Evolutionary conservation across 37 sponge, comb jelly and placozoan species (phyloP), one percentile per base, ranked within the genome.

Genomic region (Theonella swinhoei): DNA sequence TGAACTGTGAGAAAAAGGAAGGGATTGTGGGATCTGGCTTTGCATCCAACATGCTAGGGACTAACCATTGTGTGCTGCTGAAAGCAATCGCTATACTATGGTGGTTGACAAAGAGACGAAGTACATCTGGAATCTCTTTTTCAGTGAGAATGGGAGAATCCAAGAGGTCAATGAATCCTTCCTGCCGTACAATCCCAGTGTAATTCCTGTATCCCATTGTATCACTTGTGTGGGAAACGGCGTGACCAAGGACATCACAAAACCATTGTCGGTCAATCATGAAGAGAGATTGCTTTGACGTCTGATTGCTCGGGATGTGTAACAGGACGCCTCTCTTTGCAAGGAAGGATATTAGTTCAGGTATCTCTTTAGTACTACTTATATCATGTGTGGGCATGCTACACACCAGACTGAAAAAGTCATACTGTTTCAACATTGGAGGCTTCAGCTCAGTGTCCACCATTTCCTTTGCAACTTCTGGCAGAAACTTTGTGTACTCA

Each of bases 211-310:
- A 26, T 25, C 69, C 69, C 47, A 81, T 35, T 37, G 58, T 35
- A 22, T 32, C 43, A 22, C 58, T 24, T 4, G 26, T 74, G 33
- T 59, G 24, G 5, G 61, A 62, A 24, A 87, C 29, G 8, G 63
- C 38, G 62, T 75, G 68, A 20, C 76, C 42, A 0, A 87, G 66
- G 4, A 79, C 31, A 22, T 74, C 29, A 60, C 81, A 70, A 47
- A 83, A 79, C 84, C 84, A 83, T 75, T 89, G 89, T 33, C 89
- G 36, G 64, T 63, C 38, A 14, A 89, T 30, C 39, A 79, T 58
- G 38, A 71, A 89, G 40, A 22, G 72, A 29, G 29, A 42, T 62
- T 72, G 39, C 23, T 39, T 40, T 0, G 29, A 67, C 24, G 74
- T 37, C 54, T 47, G 54, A 47, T 47, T 47, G 19, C 73, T 61